Evolutionary conservation across 2,797 vertebrate genomes (phyloP).

Genomic region (Huso huso): DNA sequence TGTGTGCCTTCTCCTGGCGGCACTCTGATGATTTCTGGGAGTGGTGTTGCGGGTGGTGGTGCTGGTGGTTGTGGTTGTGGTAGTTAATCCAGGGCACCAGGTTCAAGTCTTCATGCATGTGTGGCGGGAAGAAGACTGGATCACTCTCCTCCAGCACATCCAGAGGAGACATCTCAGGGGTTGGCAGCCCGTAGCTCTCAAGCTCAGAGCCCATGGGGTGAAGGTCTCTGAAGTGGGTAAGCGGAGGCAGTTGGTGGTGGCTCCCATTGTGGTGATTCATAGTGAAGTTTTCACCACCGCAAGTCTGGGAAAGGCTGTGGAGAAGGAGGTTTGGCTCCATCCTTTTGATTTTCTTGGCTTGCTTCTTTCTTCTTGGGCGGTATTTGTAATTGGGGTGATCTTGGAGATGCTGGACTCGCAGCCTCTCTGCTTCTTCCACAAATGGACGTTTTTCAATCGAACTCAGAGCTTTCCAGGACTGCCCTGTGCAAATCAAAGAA

Average conservation of each 20-base stretch:
- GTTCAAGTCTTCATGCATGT: conserved; percentile 78
- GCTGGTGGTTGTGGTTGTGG: conserved; percentile 59
- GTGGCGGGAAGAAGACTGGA: conserved; percentile 88
- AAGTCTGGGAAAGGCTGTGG: conserved; percentile 69
- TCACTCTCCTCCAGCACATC: conserved; percentile 87
- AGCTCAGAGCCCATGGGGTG: conserved; percentile 66
- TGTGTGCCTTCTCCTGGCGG: conserved; percentile 58
- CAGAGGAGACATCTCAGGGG: conserved; percentile 95
- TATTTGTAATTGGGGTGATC: conserved; percentile 98
- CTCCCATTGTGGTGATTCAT: conserved; percentile 44
- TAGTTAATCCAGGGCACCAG: conserved; percentile 73
- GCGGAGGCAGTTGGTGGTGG: conserved; percentile 61
- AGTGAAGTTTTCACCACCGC: conserved; percentile 53
- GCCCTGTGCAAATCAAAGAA: conserved; percentile 53
- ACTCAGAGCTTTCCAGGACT: conserved; percentile 86
- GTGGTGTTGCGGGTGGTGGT: conserved; percentile 38
- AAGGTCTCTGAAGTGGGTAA: conserved; percentile 70
- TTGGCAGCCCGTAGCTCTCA: conserved; percentile 88
- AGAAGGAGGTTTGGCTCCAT: conserved; percentile 82
- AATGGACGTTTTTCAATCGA: conserved; percentile 84
- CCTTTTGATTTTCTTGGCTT: conserved; percentile 87
- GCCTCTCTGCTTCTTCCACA: conserved; percentile 87
- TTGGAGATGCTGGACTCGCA: conserved; percentile 88
- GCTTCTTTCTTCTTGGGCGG: conserved; percentile 90
- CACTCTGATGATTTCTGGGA: conserved; percentile 57